A percentile compares a stretch with the other conserved stretches of the same genome.
These are phyloP conservation scores for Mormoops blainvillei DNA, from an alignment of 2,113 vertebrate genomes.

Conservation along the genomic window DNA sequence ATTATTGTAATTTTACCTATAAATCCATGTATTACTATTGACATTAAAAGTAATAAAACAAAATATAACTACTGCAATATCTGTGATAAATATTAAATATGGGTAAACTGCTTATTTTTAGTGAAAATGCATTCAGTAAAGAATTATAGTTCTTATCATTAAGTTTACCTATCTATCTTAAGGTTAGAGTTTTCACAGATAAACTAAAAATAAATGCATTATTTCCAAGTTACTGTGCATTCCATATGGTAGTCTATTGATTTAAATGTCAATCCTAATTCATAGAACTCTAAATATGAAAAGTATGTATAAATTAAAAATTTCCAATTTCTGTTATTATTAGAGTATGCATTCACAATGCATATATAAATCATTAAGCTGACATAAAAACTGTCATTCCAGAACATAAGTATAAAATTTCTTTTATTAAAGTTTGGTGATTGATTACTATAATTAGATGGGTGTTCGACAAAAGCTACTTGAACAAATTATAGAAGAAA, in stretches of 20 bases:
- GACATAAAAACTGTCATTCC: neutral
- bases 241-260: neutral
- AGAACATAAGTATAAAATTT: neutral
- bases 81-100: neutral
- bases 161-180: neutral
- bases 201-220: neutral
- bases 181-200: neutral
- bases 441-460: conserved; percentile 35
- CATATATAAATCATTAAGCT: conserved; percentile 21
- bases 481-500: conserved; percentile 46
- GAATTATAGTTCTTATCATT: neutral
- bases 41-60: neutral
- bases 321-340: neutral
- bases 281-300: neutral
- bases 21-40: neutral
- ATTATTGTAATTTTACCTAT: neutral
- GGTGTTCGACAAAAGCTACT: conserved; percentile 18
- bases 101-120: neutral
- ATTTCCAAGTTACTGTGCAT: neutral
- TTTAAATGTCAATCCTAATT: neutral
- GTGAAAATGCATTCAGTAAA: neutral
- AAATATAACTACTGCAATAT: neutral
- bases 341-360: neutral
- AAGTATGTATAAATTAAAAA: neutral
- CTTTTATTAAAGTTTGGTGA: conserved; percentile 13